Evolutionary conservation across 2,888 invertebrate species (phyloP).

Genomic region (Crossocerus cetratus): DNA sequence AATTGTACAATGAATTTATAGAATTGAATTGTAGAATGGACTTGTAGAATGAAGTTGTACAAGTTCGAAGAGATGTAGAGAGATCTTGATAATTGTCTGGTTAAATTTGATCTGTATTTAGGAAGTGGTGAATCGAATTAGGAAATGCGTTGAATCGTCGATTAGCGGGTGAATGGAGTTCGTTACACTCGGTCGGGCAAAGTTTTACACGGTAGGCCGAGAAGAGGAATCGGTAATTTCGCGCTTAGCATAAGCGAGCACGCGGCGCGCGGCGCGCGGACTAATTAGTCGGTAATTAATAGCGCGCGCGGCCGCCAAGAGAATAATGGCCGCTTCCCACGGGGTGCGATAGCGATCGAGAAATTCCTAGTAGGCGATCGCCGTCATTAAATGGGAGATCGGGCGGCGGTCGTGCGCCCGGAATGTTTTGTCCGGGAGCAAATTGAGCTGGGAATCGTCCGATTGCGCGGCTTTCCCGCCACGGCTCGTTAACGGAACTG

Average conservation of each 20-base stretch:
- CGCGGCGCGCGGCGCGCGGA: slow-evolving; percentile 5
- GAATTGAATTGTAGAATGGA: too few species aligned
- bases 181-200: slow-evolving; percentile 30
- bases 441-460: slow-evolving; percentile 53
- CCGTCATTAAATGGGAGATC: slow-evolving; percentile 40
- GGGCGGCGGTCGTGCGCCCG: not conserved
- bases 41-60: too few species aligned
- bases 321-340: slow-evolving; percentile 49
- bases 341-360: slow-evolving; percentile 49
- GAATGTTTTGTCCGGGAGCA: slow-evolving; percentile 46
- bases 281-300: slow-evolving; percentile 58
- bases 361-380: slow-evolving; percentile 43
- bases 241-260: slow-evolving; percentile 27
- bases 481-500: slow-evolving; percentile 48
- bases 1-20: too few species aligned
- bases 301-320: slow-evolving; percentile 23
- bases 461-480: slow-evolving; percentile 43
- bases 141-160: too few species aligned
- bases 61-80: too few species aligned
- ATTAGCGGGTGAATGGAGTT: slow-evolving; percentile 12
- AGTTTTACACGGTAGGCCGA: slow-evolving; percentile 12
- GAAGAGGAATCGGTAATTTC: slow-evolving; percentile 41
- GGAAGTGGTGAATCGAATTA: too few species aligned
- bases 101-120: too few species aligned
- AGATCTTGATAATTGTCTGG: too few species aligned